Conservation (phyloP, 1,140 invertebrate genomes). For the Drosophila pallidifrons region DNA sequence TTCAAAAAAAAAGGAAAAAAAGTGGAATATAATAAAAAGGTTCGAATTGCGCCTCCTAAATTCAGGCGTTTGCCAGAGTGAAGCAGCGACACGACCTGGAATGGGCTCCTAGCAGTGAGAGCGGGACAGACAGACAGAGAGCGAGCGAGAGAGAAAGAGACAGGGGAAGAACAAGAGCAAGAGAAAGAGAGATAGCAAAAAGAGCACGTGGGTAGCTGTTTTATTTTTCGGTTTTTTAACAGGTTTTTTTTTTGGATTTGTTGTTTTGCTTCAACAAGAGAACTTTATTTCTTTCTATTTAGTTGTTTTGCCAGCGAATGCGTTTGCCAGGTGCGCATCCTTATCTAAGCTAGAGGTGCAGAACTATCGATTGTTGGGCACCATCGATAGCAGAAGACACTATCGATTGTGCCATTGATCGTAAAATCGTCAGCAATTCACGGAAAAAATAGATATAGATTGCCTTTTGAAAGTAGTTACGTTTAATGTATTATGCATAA, state of each 20-base stretch:
- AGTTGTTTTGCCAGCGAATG: constrained; percentile 75
- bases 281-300: constrained; percentile 53
- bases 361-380: no score
- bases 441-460: no score
- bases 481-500: no score
- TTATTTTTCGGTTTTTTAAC: constrained; percentile 13
- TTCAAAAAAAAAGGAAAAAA: constrained; percentile 32
- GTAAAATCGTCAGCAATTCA: no score
- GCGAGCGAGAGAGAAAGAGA: not conserved
- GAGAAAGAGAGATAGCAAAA: constrained; percentile 49
- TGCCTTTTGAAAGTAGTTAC: no score
- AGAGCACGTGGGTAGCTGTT: constrained; percentile 21
- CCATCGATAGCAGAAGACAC: not conserved
- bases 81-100: constrained; percentile 31
- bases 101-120: not conserved
- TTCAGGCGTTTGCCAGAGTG: constrained; percentile 53
- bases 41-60: constrained; percentile 66
- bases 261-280: constrained; percentile 20
- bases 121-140: not conserved
- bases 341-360: no score
- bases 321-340: constrained; percentile 67
- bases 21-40: constrained; percentile 42
- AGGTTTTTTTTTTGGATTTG: constrained; percentile 12
- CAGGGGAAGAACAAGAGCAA: constrained; percentile 9
- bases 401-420: no score